Evolutionary conservation across 2,797 vertebrate genomes (phyloP).

Genomic region (Chaenodraco wilsoni): DNA sequence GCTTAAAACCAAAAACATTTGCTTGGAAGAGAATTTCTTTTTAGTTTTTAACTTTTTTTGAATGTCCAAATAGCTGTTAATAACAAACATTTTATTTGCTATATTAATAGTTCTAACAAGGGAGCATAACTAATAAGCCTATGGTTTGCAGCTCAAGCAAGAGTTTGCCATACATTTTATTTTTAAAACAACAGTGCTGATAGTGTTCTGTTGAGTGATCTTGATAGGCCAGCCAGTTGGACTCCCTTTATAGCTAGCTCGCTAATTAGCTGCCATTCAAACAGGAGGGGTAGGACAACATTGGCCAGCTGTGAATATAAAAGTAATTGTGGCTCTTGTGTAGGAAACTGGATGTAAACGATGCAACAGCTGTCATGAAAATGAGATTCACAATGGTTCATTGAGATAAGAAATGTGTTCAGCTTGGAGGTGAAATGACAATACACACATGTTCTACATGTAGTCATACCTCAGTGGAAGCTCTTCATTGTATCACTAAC

Average conservation of each 20-base stretch:
- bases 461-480: slow-evolving; percentile 19
- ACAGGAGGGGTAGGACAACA: slow-evolving; percentile 14
- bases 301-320: slow-evolving; percentile 23
- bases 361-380: slow-evolving; percentile 45
- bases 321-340: slow-evolving; percentile 47
- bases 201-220: too few species aligned
- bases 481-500: slow-evolving; percentile 29
- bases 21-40: too few species aligned
- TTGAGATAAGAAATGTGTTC: slow-evolving; percentile 45
- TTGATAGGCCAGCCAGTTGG: slow-evolving; percentile 1
- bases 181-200: too few species aligned
- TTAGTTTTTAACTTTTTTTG: too few species aligned
- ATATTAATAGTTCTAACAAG: neutral
- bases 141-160: too few species aligned
- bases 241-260: slow-evolving; percentile 31
- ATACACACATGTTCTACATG: slow-evolving; percentile 27
- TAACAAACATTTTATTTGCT: too few species aligned
- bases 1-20: too few species aligned
- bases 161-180: too few species aligned
- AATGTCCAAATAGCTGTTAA: too few species aligned
- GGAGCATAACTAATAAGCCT: too few species aligned
- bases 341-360: slow-evolving; percentile 47
- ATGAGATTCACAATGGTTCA: slow-evolving; percentile 37
- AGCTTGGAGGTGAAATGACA: slow-evolving; percentile 42
- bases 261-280: slow-evolving; percentile 53